phyloP scores from a whole-genome alignment of 30 jellyfish, hydroid and myxozoan species.

The Morbakka virulenta region DNA sequence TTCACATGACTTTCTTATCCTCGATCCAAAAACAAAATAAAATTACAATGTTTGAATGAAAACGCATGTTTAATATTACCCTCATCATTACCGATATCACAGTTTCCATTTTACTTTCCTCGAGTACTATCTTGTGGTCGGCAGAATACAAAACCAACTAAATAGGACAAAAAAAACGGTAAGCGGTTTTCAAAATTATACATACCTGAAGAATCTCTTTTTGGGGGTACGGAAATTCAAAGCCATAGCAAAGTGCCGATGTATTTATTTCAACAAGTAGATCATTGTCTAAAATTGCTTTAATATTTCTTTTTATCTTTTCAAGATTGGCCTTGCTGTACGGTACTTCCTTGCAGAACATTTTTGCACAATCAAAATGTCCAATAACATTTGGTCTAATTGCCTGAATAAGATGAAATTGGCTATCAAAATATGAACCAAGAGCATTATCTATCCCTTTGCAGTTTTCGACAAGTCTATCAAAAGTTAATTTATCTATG shows the following conservation, averaged over 20 bases:
- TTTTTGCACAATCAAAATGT: neutral
- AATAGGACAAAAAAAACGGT: too few relatives aligned
- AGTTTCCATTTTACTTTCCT: too few relatives aligned
- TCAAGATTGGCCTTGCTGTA: neutral
- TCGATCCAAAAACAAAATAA: too few relatives aligned
- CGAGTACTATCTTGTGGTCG: too few relatives aligned
- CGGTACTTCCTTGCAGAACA: neutral
- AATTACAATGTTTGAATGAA: too few relatives aligned
- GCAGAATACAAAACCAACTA: too few relatives aligned
- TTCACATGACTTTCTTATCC: too few relatives aligned
- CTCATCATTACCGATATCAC: too few relatives aligned
- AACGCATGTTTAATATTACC: too few relatives aligned
- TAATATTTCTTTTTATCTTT: neutral
- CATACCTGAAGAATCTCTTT: neutral
- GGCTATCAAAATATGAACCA: neutral
- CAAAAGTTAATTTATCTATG: neutral
- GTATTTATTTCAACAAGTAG: neutral
- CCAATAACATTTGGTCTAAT: conserved; percentile 3
- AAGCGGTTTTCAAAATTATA: too few relatives aligned
- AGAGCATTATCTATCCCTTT: neutral
- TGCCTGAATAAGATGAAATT: neutral
- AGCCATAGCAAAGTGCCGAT: neutral
- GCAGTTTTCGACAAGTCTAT: neutral
- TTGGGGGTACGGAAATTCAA: neutral
- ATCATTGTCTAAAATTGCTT: neutral